Percentiles rank a stretch among this genome's conserved stretches.
phyloP scores from a whole-genome alignment of 2,888 invertebrate species.

The Torymus auratus region DNA sequence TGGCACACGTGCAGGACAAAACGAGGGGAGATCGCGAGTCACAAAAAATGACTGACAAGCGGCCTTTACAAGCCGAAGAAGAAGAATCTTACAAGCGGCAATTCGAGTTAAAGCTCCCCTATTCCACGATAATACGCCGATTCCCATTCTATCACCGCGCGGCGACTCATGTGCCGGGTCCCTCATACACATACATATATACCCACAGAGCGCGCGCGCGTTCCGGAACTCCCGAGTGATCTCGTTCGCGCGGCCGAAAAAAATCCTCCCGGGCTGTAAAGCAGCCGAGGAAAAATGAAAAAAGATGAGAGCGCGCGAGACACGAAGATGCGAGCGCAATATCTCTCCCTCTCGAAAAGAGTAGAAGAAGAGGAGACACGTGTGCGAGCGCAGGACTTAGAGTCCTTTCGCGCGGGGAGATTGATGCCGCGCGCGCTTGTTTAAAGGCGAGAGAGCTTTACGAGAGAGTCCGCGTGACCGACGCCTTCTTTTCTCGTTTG shows the following conservation, averaged over 20 bases:
- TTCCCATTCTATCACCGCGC: constrained; percentile 59
- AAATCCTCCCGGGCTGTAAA: constrained; percentile 13
- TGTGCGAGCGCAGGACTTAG: background rate
- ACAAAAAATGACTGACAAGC: constrained; percentile 41
- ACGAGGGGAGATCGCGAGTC: too few relatives aligned
- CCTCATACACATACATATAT: background rate
- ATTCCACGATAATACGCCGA: constrained; percentile 56
- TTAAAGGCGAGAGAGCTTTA: background rate
- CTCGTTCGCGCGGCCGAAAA: constrained; percentile 47
- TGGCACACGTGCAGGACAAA: background rate
- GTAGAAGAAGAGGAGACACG: background rate
- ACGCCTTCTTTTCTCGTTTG: constrained; percentile 19
- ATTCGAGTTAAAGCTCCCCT: constrained; percentile 50
- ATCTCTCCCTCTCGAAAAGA: constrained; percentile 14
- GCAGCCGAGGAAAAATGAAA: constrained; percentile 6
- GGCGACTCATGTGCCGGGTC: background rate
- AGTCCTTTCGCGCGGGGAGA: constrained; percentile 16
- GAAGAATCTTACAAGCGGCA: constrained; percentile 56
- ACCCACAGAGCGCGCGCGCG: background rate
- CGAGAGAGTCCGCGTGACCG: constrained; percentile 4
- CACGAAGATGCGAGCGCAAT: constrained; percentile 11
- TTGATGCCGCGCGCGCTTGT: constrained; percentile 33
- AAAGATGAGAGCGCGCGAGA: background rate
- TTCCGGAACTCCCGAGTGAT: constrained; percentile 28
- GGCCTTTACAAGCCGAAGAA: constrained; percentile 49